Conservation (phyloP, 2,113 vertebrate genomes). For the Oryzias curvinotus region DNA sequence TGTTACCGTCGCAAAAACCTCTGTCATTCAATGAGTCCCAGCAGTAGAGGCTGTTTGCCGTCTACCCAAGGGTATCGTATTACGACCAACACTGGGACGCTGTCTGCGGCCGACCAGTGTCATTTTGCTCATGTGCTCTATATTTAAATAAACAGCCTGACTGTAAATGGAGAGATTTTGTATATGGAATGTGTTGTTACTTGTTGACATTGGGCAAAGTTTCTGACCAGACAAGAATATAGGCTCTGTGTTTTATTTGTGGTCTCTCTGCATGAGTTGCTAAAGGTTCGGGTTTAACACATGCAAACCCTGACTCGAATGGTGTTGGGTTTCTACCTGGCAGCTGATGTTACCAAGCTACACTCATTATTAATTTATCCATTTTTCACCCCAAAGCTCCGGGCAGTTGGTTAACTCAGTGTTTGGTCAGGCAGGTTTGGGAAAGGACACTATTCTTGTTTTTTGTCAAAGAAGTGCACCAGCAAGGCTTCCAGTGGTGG, state of each 20-base stretch:
- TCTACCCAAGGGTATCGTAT: constrained; percentile 45
- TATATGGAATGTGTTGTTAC: constrained; percentile 4
- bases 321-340: constrained; percentile 73
- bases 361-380: constrained; percentile 85
- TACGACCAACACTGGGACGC: constrained; percentile 46
- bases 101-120: constrained; percentile 31
- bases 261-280: constrained; percentile 37
- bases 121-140: constrained; percentile 14
- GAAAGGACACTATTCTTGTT: constrained; percentile 29
- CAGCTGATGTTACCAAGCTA: constrained; percentile 75
- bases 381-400: constrained; percentile 36
- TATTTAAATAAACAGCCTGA: constrained; percentile 20
- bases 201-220: constrained; percentile 16
- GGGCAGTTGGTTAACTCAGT: constrained; percentile 21
- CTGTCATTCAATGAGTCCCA: constrained; percentile 42
- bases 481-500: constrained; percentile 61
- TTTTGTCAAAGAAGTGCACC: constrained; percentile 62
- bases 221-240: constrained; percentile 13
- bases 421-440: constrained; percentile 16
- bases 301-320: constrained; percentile 55
- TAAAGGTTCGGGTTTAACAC: constrained; percentile 66
- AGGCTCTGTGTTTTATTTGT: constrained; percentile 47
- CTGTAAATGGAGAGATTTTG: constrained; percentile 4
- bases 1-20: constrained; percentile 34
- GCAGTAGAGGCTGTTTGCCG: constrained; percentile 17